Percentiles rank a stretch among this genome's conserved stretches.
Conservation (phyloP, 2,797 vertebrate genomes). For the Eulemur rubriventer region DNA sequence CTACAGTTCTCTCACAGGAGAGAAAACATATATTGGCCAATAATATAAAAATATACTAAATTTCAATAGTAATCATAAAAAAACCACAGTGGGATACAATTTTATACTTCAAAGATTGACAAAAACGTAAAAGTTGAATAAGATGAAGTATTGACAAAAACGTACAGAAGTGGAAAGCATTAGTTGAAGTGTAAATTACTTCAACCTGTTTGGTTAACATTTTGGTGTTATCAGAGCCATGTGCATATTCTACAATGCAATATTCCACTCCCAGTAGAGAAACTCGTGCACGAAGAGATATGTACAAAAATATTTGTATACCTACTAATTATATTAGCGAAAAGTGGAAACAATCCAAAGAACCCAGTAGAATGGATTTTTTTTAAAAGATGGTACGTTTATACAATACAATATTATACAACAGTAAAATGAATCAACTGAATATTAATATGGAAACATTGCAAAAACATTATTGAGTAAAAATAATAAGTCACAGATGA, state of each 20-base stretch:
- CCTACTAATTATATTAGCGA: not conserved
- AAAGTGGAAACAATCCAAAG: not conserved
- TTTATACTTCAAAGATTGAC: not conserved
- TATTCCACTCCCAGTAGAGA: not conserved
- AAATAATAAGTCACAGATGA: not conserved
- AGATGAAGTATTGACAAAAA: not conserved
- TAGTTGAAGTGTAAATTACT: not conserved
- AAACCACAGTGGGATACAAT: not conserved
- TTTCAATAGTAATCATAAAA: not conserved
- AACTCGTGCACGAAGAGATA: not conserved
- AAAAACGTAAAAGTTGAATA: not conserved
- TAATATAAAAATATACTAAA: not conserved
- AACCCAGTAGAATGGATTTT: not conserved
- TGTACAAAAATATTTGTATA: not conserved
- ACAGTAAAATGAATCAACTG: not conserved
- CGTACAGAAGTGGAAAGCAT: not conserved
- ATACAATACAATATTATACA: not conserved
- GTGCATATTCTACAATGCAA: not conserved
- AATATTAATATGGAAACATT: too few species aligned
- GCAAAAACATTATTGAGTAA: not conserved
- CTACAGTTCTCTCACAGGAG: not conserved
- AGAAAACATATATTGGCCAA: not conserved
- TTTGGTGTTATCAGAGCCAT: not conserved
- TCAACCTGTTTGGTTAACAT: not conserved
- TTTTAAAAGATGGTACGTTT: not conserved